A percentile compares a stretch with the other conserved stretches of the same genome.
Evolutionary conservation across 2,888 invertebrate species (phyloP).

Genomic region (Heteromyza rotundicornis): DNA sequence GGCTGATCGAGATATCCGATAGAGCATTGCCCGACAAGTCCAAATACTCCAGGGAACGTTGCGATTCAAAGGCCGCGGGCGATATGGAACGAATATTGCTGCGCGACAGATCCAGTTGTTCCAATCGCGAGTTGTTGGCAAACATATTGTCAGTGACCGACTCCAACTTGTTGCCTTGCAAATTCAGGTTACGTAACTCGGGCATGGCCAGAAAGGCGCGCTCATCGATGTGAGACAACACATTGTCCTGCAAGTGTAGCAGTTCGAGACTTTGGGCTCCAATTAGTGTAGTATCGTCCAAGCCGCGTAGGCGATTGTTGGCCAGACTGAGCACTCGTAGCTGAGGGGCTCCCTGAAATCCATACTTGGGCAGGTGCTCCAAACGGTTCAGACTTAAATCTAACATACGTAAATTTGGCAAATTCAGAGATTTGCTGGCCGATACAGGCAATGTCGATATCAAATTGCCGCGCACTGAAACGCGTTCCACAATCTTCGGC

Average conservation of each 20-base stretch:
- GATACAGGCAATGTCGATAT: conserved; percentile 71
- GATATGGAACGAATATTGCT: conserved; percentile 76
- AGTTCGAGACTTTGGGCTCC: conserved; percentile 75
- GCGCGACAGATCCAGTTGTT: conserved; percentile 75
- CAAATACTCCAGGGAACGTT: conserved; percentile 73
- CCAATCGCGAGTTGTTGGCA: conserved; percentile 70
- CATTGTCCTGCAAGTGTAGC: conserved; percentile 77
- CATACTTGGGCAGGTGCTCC: conserved; percentile 71
- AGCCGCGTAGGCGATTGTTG: conserved; percentile 73
- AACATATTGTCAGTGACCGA: conserved; percentile 73
- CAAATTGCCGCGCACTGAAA: conserved; percentile 75
- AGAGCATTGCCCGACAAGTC: conserved; percentile 81
- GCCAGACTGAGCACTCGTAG: conserved; percentile 74
- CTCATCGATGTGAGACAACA: conserved; percentile 71
- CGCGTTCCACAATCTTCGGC: conserved; percentile 77
- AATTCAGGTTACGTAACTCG: conserved; percentile 73
- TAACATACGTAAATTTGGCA: conserved; percentile 75
- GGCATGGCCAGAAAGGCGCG: conserved; percentile 70
- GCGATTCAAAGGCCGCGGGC: conserved; percentile 69
- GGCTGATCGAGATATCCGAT: conserved; percentile 73
- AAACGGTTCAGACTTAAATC: conserved; percentile 80
- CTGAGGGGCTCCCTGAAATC: conserved; percentile 71
- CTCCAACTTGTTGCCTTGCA: conserved; percentile 79
- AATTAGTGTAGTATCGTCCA: conserved; percentile 74
- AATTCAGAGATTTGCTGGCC: conserved; percentile 72